Base-by-base conservation (phyloP, 2,113 vertebrate species). In the Murina feae region DNA sequence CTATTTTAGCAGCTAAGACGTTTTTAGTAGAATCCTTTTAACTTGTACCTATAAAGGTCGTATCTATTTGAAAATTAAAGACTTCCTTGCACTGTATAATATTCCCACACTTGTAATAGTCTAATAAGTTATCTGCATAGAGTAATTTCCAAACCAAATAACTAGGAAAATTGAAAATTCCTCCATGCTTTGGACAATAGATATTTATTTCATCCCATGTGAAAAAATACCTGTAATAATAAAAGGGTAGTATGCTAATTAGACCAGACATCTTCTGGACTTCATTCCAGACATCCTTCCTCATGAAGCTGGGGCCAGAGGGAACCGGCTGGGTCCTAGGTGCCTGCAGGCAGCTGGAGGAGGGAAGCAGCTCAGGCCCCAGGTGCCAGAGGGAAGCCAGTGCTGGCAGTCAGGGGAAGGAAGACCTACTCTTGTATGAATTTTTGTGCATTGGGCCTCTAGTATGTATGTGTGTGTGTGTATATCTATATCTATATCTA, bases 21-120 rank as follows among this genome's bases (percentile, higher is more conserved):
- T 97, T 98, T 98, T 96, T 96, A 94, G 97, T 96, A 90, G 83
- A 97, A 96, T 96, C 93, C 93, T 97, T 98, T 97, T 93, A 98
- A 97, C 49, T 89, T 85, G 71, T 95, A 86, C 92, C 94, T 97
- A 69, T 95, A 89, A 98, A 98, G 97, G 97, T 98, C 96, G 95
- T 97, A 97, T 98, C 96, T 98, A 95, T 90, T 96, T 93, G 92
- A 97, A 97, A 97, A 91, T 88, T 96, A 93, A 91, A 95, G 84
- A 68, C 91, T 95, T 97, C 42, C 58, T 82, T 93, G 82, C 17
- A 90, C 82, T 97, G 10, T 44, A 96, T 65, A 93, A 86, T 60
- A 89, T n/a, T 53, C 39, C 28, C 35, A 94, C 21, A 51, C 93
- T 81, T 96, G 96, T 87, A 81, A 78, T 83, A 68, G 32, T 72